These are phyloP conservation scores for Atherinosoma microstoma DNA, from an alignment of 2,797 vertebrate species.

Conservation along the genomic window DNA sequence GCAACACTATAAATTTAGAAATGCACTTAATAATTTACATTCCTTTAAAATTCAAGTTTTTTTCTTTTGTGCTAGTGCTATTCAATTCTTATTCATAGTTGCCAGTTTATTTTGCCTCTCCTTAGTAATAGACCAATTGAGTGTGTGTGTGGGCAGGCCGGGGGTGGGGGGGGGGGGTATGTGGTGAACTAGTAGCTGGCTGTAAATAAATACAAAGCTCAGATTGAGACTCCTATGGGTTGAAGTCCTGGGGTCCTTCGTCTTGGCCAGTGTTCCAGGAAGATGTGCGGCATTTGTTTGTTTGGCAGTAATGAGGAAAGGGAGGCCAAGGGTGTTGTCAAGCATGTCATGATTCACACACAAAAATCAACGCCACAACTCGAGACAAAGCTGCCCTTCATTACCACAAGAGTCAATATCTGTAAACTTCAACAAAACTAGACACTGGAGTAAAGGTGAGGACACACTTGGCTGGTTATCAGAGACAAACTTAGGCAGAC, in stretches of 20 bases:
- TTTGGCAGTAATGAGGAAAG: slow-evolving; percentile 70
- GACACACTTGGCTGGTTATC: slow-evolving; percentile 26
- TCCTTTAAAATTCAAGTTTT: neutral
- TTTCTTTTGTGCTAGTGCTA: slow-evolving; percentile 1
- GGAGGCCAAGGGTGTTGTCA: slow-evolving; percentile 55
- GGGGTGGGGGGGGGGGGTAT: neutral
- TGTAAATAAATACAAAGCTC: slow-evolving; percentile 28
- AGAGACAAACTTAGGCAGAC: slow-evolving; percentile 22
- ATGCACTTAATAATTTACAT: neutral
- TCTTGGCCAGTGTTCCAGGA: slow-evolving; percentile 29
- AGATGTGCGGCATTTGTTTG: slow-evolving; percentile 61
- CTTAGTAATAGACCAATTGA: neutral
- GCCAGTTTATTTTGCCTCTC: slow-evolving; percentile 1
- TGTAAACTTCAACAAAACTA: slow-evolving; percentile 61
- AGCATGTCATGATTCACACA: slow-evolving; percentile 38
- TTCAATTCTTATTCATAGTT: slow-evolving; percentile 1
- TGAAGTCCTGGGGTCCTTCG: slow-evolving; percentile 38
- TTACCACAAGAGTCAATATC: slow-evolving; percentile 58
- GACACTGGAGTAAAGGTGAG: slow-evolving; percentile 25
- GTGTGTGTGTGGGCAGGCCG: neutral
- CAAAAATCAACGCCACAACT: slow-evolving; percentile 17
- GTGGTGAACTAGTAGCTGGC: slow-evolving; percentile 18
- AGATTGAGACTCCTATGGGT: slow-evolving; percentile 29
- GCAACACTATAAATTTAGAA: neutral
- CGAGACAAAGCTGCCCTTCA: slow-evolving; percentile 47